Evolutionary conservation across 2,113 vertebrate genomes (phyloP), one percentile per base, ranked within the genome.

Genomic region (Tylochromis polylepis): DNA sequence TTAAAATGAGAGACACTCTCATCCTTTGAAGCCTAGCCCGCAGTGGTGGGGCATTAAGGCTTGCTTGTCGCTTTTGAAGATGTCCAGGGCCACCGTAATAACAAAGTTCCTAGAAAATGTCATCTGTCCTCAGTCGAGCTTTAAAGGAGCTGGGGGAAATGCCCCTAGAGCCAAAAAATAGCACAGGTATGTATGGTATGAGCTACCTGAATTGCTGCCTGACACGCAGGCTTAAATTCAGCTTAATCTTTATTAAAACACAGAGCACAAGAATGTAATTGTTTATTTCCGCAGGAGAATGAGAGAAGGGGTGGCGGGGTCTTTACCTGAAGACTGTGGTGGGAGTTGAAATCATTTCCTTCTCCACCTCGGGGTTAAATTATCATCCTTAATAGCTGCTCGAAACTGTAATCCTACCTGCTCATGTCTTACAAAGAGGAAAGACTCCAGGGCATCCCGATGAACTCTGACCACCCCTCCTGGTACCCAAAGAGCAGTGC

Each of bases 111-210:
- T 36, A 16, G 57, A 87, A 93, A 94, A 93, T 84, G 92, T 90
- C 94, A 79, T 90, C 88, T 85, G 81, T 85, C 85, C 80, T 91
- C 86, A 85, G 87, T 70, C n/a, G 7, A 46, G 86, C 85, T 91
- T 53, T 77, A 90, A 89, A 78, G 82, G 90, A 70, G 79, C 41
- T 43, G 55, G 55, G 83, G 81, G 85, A 82, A 88, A 94, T 90
- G 90, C 83, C 86, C 93, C 92, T 83, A 86, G 58, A 90, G 87
- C 49, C 79, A 86, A 94, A 83, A 94, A 94, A 94, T 88, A 65
- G 87, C n/a, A 27, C 87, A 95, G 94, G 96, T 94, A 96, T 96
- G 95, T 85, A n/a, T 82, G 95, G 95, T 92, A 96, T 96, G 95
- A 95, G 89, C 87, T 86, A 95, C 94, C 93, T 96, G 95, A 95